These are phyloP conservation scores for Pemphredon lugubris DNA, from an alignment of 2,888 invertebrate species.

Conservation along the genomic window DNA sequence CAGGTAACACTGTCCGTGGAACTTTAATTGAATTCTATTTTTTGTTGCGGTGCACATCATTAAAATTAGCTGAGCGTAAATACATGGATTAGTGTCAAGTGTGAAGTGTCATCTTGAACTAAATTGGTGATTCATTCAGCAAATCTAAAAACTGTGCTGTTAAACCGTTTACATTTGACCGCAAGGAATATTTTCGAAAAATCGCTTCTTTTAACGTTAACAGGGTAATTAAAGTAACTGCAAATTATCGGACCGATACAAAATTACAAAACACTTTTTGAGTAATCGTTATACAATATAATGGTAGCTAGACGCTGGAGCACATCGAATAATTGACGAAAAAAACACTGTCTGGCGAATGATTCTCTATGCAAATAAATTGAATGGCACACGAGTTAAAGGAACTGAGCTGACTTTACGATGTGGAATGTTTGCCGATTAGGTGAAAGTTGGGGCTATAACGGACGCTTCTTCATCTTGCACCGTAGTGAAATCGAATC, in stretches of 20 bases:
- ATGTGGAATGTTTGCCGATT: conserved; percentile 29
- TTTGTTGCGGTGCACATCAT: too few species aligned
- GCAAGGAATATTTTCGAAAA: conserved; percentile 18
- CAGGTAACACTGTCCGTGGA: too few species aligned
- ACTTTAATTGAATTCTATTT: too few species aligned
- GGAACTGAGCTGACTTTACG: neutral
- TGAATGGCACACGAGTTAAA: too few species aligned
- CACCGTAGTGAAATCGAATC: conserved; percentile 29
- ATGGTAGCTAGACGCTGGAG: too few species aligned
- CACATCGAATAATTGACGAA: too few species aligned
- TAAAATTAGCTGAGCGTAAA: too few species aligned
- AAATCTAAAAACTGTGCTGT: conserved; percentile 26
- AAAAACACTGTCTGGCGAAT: too few species aligned
- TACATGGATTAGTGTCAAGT: conserved; percentile 41
- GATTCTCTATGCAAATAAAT: too few species aligned
- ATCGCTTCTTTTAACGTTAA: conserved; percentile 5
- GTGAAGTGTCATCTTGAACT: conserved; percentile 26
- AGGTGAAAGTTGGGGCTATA: conserved; percentile 42
- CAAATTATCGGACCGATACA: neutral
- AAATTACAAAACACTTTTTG: conserved; percentile 3
- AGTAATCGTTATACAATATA: too few species aligned
- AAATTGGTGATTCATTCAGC: conserved; percentile 37
- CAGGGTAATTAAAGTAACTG: neutral
- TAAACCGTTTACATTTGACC: conserved; percentile 50
- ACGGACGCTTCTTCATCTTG: conserved; percentile 5